Conservation (phyloP, 2,797 vertebrate genomes). For the Sitta carolinensis region DNA sequence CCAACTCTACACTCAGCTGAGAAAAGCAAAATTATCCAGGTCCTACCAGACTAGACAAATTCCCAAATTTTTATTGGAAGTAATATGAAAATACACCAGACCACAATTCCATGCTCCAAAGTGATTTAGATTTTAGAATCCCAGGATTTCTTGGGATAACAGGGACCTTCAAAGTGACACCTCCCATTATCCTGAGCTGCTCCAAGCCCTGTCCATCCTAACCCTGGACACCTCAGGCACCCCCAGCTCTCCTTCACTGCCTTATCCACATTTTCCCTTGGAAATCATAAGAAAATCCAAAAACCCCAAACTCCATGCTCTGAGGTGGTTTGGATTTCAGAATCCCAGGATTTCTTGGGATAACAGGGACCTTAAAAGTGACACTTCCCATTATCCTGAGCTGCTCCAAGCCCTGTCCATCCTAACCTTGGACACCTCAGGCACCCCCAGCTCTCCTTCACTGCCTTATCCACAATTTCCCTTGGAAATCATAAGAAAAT, state of each 20-base stretch:
- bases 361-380: not conserved
- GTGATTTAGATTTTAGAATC: not conserved
- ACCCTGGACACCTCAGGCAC: not conserved
- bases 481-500: not conserved
- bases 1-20: not conserved
- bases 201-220: not conserved
- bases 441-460: too few relatives aligned
- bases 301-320: not conserved
- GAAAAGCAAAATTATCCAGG: rapidly evolving
- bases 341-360: not conserved
- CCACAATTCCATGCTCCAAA: not conserved
- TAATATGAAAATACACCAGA: not conserved
- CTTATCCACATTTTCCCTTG: too few relatives aligned
- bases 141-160: too few relatives aligned
- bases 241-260: not conserved
- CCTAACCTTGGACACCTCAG: not conserved
- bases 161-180: not conserved
- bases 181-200: rapidly evolving
- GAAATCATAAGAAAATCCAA: not conserved
- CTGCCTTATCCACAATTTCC: not conserved
- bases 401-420: not conserved
- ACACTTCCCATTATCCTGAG: rapidly evolving
- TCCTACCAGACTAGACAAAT: not conserved
- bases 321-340: too few relatives aligned
- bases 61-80: not conserved